Evolutionary conservation across 2,113 vertebrate species (phyloP), one percentile per base, ranked within the genome.

Genomic region (Chauna torquata): DNA sequence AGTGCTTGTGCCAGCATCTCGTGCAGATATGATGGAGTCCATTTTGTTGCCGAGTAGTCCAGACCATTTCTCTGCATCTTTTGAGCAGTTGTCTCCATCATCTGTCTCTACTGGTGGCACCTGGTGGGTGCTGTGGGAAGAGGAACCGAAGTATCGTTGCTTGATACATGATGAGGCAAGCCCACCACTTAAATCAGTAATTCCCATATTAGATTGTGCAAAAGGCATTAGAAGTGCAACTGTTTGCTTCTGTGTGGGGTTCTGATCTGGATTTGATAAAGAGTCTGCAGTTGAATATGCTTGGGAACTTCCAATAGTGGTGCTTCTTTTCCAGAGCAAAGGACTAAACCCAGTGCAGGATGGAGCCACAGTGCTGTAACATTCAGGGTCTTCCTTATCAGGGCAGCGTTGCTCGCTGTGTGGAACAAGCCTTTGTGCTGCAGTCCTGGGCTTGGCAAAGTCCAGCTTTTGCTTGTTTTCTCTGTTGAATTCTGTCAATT

Each of bases 331-430:
- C 19, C 62, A 3, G 2, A 66, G 38, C 9, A 14, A 57, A 83
- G 68, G n/a, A 16, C 72, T 69, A 27, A 32, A 40, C 30, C 30
- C 52, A 14, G 36, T 52, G 24, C 52, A 54, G 45, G 50, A 15
- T 55, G 50, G 25, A 93, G 18, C 42, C 6, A 4, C 38, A 24
- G 30, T n/a, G 3, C 36, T 78, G 28, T 76, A 28, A 2, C 32
- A 6, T 66, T 57, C 36, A 27, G 72, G 32, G 28, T 52, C n/a
- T 78, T 83, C 28, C 44, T 78, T 77, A 44, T 32, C 4, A 1
- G 18, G 23, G 23, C 62, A 55, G 30, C 0, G 0, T 61, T 49
- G 45, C 64, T 52, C 0, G 0, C 16, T 83, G 20, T 58, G n/a
- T 66, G 57, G 77, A 88, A 11, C 38, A 47, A 74, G 28, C n/a